These are phyloP conservation scores for Salvator merianae DNA, from an alignment of 2,113 vertebrate species.

Conservation along the genomic window DNA sequence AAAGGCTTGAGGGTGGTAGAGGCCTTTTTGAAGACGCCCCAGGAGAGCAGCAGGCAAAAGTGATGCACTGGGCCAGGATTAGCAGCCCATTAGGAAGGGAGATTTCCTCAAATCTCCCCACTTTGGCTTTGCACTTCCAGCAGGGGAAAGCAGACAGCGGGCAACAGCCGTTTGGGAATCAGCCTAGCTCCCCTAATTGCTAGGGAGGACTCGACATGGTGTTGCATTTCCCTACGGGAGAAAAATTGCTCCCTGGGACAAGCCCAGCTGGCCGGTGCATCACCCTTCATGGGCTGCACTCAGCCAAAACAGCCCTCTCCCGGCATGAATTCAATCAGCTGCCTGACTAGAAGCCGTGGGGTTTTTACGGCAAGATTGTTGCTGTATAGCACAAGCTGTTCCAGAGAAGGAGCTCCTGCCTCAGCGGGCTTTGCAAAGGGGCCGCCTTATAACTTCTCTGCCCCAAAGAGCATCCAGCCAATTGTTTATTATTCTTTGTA, in stretches of 20 bases:
- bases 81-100: constrained; percentile 55
- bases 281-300: not conserved
- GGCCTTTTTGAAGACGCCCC: constrained; percentile 13
- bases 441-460: not conserved
- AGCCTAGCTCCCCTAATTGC: not conserved
- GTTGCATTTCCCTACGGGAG: constrained; percentile 28
- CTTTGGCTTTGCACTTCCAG: constrained; percentile 10
- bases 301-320: not conserved
- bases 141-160: not conserved
- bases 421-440: not conserved
- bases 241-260: constrained; percentile 34
- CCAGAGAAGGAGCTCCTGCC: not conserved
- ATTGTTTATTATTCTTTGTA: no score
- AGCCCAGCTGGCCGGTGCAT: constrained; percentile 15
- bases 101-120: constrained; percentile 37
- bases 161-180: constrained; percentile 4
- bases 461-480: not conserved
- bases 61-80: constrained; percentile 50
- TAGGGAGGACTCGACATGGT: constrained; percentile 7
- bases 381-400: constrained; percentile 5
- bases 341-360: constrained; percentile 21
- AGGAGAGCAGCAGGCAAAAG: constrained; percentile 48
- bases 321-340: constrained; percentile 42
- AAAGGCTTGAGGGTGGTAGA: constrained; percentile 13
- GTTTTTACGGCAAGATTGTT: constrained; percentile 19